These are phyloP conservation scores for Tortrix viridana DNA, from an alignment of 2,888 invertebrate species.

Conservation along the genomic window DNA sequence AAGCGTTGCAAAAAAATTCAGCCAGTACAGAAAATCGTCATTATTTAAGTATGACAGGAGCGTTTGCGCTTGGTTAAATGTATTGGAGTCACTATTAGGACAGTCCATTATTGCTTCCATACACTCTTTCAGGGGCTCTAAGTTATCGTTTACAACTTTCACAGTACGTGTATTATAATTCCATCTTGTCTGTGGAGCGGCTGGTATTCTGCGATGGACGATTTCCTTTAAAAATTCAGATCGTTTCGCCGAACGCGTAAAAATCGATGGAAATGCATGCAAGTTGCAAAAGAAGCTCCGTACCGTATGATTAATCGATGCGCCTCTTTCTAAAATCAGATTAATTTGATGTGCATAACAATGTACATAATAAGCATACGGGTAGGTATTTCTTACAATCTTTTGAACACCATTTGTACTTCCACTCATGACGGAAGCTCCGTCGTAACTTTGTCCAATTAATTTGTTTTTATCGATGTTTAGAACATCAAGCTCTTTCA, in stretches of 20 bases:
- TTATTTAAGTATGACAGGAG: conserved; percentile 27
- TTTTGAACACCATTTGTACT: conserved; percentile 24
- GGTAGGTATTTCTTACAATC: conserved; percentile 21
- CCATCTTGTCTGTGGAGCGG: conserved; percentile 31
- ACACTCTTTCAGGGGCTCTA: conserved; percentile 31
- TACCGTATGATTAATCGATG: conserved; percentile 18
- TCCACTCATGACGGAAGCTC: conserved; percentile 33
- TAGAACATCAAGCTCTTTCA: conserved; percentile 23
- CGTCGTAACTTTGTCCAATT: conserved; percentile 30
- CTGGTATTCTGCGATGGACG: conserved; percentile 8
- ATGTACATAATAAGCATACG: conserved; percentile 28
- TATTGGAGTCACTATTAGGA: conserved; percentile 18
- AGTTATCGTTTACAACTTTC: conserved; percentile 23
- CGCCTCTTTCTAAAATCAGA: conserved; percentile 21
- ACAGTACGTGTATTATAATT: conserved; percentile 31
- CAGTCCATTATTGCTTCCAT: conserved; percentile 25
- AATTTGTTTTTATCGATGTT: conserved; percentile 29
- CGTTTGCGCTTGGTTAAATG: conserved; percentile 27
- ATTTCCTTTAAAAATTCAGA: conserved; percentile 16
- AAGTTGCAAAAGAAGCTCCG: conserved; percentile 15
- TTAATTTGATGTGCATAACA: conserved; percentile 18
- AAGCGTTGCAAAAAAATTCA: conserved; percentile 20
- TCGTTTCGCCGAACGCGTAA: conserved; percentile 25
- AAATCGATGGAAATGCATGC: conserved; percentile 22
- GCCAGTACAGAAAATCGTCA: conserved; percentile 24